phyloP scores from a whole-genome alignment of 2,888 invertebrate species.

The Cosmia pyralina region DNA sequence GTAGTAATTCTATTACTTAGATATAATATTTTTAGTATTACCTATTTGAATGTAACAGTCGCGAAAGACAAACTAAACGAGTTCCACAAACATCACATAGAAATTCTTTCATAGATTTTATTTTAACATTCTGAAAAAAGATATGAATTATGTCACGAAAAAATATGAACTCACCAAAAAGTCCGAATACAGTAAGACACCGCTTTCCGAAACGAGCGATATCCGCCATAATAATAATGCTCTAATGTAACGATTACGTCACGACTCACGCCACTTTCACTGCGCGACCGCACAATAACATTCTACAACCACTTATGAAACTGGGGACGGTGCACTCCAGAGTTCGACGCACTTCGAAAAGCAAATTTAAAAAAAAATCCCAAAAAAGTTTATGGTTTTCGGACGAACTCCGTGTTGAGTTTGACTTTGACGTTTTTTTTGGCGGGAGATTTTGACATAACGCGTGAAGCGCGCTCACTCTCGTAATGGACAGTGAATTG shows the following conservation, averaged over 20 bases:
- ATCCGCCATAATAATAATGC: constrained; percentile 86
- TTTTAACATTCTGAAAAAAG: background rate
- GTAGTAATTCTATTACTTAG: background rate
- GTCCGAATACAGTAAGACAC: constrained; percentile 81
- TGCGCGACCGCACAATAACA: constrained; percentile 80
- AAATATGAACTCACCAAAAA: constrained; percentile 74
- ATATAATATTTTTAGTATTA: background rate
- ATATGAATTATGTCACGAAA: background rate
- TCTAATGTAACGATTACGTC: constrained; percentile 88
- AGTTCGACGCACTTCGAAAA: constrained; percentile 81
- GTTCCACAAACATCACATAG: background rate
- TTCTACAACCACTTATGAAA: constrained; percentile 83
- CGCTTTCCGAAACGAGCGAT: constrained; percentile 82
- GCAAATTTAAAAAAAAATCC: constrained; percentile 64
- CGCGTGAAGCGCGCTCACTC: constrained; percentile 85
- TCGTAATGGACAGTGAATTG: constrained; percentile 83
- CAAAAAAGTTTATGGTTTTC: constrained; percentile 67
- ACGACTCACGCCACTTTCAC: constrained; percentile 88
- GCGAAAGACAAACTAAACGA: background rate
- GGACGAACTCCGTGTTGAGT: constrained; percentile 64
- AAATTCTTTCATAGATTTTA: background rate
- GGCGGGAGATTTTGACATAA: constrained; percentile 77
- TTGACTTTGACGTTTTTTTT: constrained; percentile 74
- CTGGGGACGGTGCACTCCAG: constrained; percentile 80
- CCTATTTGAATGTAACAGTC: background rate